A percentile compares a stretch with the other conserved stretches of the same genome.
phyloP scores from a whole-genome alignment of 2,888 invertebrate genomes.

The Caenorhabditis auriculariae region DNA sequence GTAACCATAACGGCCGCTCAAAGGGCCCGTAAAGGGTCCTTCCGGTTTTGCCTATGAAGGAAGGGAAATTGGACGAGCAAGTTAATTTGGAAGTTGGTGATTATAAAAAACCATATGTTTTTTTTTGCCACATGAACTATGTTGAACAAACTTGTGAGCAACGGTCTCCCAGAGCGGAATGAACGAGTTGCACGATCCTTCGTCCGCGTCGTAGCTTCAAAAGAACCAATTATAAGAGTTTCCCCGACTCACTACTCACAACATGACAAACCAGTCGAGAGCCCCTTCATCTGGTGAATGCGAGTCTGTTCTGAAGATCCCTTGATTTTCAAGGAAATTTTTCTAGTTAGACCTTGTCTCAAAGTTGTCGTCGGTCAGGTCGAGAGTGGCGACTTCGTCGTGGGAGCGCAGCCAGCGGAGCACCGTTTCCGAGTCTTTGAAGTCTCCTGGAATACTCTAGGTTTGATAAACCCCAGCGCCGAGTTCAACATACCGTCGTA shows the following conservation, averaged over 20 bases:
- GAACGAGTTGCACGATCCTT: constrained; percentile 59
- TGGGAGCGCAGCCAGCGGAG: constrained; percentile 62
- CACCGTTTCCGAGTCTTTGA: constrained; percentile 59
- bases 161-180: constrained; percentile 63
- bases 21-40: too few relatives aligned
- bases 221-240: background rate
- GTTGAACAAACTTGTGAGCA: constrained; percentile 62
- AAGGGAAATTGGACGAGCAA: background rate
- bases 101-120: too few relatives aligned
- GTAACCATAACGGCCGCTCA: too few relatives aligned
- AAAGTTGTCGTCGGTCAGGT: constrained; percentile 62
- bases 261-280: constrained; percentile 64
- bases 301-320: constrained; percentile 41
- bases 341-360: constrained; percentile 24
- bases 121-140: too few relatives aligned
- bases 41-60: too few relatives aligned
- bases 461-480: background rate
- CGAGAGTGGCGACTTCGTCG: constrained; percentile 59
- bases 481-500: constrained; percentile 77
- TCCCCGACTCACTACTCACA: constrained; percentile 48
- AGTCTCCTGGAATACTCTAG: constrained; percentile 50
- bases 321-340: background rate
- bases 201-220: constrained; percentile 59
- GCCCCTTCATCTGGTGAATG: constrained; percentile 60
- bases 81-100: background rate